Conservation (phyloP, 2,797 vertebrate species). For the Danio tinwini region DNA sequence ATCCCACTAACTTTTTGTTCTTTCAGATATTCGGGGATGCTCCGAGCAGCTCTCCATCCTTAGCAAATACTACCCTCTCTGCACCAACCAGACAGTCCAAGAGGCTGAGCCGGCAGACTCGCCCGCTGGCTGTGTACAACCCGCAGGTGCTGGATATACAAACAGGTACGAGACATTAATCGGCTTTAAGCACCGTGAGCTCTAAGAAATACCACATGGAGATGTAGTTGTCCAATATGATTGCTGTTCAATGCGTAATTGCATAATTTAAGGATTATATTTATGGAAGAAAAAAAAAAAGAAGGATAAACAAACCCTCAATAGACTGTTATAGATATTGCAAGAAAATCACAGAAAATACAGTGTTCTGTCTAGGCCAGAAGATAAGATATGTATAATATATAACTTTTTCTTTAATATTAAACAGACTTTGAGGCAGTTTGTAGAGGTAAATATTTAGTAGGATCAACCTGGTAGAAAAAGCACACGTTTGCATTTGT, state of each 20-base stretch:
- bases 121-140: constrained; percentile 96
- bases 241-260: background rate
- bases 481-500: background rate
- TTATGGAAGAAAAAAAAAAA: background rate
- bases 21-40: constrained; percentile 92
- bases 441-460: background rate
- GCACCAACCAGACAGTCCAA: constrained; percentile 92
- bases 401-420: background rate
- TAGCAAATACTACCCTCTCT: constrained; percentile 78
- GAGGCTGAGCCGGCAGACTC: constrained; percentile 84
- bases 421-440: background rate
- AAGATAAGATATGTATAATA: background rate
- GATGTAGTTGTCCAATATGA: background rate
- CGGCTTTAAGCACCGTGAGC: constrained; percentile 34
- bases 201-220: constrained; percentile 11
- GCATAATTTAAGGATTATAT: background rate
- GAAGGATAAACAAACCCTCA: background rate
- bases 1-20: constrained; percentile 34
- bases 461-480: background rate
- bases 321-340: background rate
- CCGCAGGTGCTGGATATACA: constrained; percentile 86
- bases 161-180: constrained; percentile 81
- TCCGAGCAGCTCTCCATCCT: constrained; percentile 82
- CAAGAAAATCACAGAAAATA: background rate
- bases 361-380: background rate